Conservation (phyloP, 2,113 vertebrate species). For the Stegastes partitus region DNA sequence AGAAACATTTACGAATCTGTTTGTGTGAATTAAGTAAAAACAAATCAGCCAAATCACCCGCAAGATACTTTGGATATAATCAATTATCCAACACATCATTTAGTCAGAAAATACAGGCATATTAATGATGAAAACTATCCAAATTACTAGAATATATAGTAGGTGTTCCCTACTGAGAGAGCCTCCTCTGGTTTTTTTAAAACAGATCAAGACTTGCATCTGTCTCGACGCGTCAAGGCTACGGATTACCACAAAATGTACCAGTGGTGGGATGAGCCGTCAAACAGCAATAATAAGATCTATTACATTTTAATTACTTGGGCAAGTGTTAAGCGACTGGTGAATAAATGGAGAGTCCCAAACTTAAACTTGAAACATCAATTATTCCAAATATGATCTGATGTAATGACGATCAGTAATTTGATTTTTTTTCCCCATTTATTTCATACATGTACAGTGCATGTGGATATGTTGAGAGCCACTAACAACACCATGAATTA, state of each 20-base stretch:
- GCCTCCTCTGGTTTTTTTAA: background rate
- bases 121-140: background rate
- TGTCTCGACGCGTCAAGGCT: background rate
- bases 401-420: slow-evolving; percentile 63
- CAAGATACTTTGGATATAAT: background rate
- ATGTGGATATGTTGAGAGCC: slow-evolving; percentile 43
- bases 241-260: slow-evolving; percentile 41
- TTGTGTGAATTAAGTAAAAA: background rate
- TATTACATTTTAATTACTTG: slow-evolving; percentile 68
- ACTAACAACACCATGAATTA: slow-evolving; percentile 82
- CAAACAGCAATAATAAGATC: slow-evolving; percentile 60
- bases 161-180: background rate
- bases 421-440: slow-evolving; percentile 45
- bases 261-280: slow-evolving; percentile 57
- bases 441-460: slow-evolving; percentile 43
- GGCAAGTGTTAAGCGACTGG: slow-evolving; percentile 63
- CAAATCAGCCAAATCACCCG: background rate
- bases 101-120: background rate
- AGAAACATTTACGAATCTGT: background rate
- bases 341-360: slow-evolving; percentile 53
- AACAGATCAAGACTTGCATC: background rate
- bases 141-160: background rate
- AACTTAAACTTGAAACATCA: slow-evolving; percentile 50
- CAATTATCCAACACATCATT: background rate
- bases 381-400: slow-evolving; percentile 59